Percentiles rank a stretch among this genome's conserved stretches.
Evolutionary conservation across 2,888 invertebrate species (phyloP).

Genomic region (Spilarctia lutea): DNA sequence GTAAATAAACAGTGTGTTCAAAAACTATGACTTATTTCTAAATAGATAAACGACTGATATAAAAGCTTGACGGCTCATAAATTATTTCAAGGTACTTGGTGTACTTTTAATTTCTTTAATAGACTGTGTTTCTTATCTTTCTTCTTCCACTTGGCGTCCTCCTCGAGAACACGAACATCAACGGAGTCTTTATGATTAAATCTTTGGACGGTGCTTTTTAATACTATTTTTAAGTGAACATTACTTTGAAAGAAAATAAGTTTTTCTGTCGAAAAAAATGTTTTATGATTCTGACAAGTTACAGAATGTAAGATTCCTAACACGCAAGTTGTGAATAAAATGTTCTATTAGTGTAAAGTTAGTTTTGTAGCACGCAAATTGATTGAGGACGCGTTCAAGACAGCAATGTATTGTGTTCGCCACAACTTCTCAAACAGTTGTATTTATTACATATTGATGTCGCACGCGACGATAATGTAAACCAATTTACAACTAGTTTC

Average conservation of each 20-base stretch:
- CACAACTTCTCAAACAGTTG: constrained; percentile 44
- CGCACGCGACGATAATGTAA: constrained; percentile 64
- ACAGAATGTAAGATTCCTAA: constrained; percentile 17
- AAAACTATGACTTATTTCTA: not conserved
- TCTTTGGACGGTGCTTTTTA: constrained; percentile 39
- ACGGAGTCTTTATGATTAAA: constrained; percentile 46
- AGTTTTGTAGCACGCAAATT: constrained; percentile 34
- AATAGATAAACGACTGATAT: not conserved
- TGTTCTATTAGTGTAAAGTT: constrained; percentile 11
- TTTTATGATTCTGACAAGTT: constrained; percentile 15
- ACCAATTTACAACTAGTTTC: constrained; percentile 61
- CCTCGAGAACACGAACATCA: constrained; percentile 44
- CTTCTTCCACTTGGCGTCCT: constrained; percentile 51
- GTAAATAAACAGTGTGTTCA: not conserved
- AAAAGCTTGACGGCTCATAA: not conserved
- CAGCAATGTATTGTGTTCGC: constrained; percentile 23
- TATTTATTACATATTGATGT: constrained; percentile 62
- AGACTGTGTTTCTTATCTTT: constrained; percentile 47
- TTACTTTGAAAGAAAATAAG: constrained; percentile 26
- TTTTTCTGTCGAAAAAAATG: constrained; percentile 26
- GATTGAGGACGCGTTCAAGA: constrained; percentile 34
- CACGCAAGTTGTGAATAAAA: constrained; percentile 23
- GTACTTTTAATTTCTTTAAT: constrained; percentile 52
- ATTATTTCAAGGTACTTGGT: constrained; percentile 9
- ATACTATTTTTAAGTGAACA: constrained; percentile 33